A percentile compares a stretch with the other conserved stretches of the same genome.
phyloP scores from a whole-genome alignment of 2,797 vertebrate genomes.

The Bradypodion pumilum region DNA sequence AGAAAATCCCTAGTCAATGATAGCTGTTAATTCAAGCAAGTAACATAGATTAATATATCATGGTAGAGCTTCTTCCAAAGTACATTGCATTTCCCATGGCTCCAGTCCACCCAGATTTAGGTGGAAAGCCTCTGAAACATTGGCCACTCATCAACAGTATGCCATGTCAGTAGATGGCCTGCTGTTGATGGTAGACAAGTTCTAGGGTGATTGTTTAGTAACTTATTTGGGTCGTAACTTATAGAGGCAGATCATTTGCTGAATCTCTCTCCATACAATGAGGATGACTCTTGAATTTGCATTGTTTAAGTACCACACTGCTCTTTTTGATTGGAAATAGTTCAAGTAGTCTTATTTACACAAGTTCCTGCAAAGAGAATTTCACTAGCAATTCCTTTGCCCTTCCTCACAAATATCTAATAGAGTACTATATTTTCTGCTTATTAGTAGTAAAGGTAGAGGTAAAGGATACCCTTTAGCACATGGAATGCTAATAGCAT shows the following conservation, averaged over 20 bases:
- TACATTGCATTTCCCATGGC: not conserved
- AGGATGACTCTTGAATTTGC: too few relatives aligned
- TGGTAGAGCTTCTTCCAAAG: not conserved
- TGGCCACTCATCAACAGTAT: not conserved
- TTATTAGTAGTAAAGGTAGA: constrained; percentile 16
- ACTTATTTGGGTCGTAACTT: not conserved
- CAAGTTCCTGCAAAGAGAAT: too few relatives aligned
- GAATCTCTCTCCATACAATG: too few relatives aligned
- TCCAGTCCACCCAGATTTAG: not conserved
- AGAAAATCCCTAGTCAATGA: not conserved
- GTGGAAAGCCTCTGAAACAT: not conserved
- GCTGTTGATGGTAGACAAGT: not conserved
- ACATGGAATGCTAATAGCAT: constrained; percentile 1
- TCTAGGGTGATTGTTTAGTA: not conserved
- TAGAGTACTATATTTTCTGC: not conserved
- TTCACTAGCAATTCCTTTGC: too few relatives aligned
- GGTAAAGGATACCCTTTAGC: too few relatives aligned
- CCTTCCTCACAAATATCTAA: too few relatives aligned
- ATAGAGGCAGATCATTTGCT: not conserved
- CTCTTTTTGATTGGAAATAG: too few relatives aligned
- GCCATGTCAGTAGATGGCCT: not conserved
- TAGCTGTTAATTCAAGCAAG: not conserved
- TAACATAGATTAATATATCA: not conserved
- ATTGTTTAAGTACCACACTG: too few relatives aligned
- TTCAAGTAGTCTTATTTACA: too few relatives aligned